Evolutionary conservation across 2,888 invertebrate genomes (phyloP), one percentile per base, ranked within the genome.

Genomic region (Drosophila kanekoi): DNA sequence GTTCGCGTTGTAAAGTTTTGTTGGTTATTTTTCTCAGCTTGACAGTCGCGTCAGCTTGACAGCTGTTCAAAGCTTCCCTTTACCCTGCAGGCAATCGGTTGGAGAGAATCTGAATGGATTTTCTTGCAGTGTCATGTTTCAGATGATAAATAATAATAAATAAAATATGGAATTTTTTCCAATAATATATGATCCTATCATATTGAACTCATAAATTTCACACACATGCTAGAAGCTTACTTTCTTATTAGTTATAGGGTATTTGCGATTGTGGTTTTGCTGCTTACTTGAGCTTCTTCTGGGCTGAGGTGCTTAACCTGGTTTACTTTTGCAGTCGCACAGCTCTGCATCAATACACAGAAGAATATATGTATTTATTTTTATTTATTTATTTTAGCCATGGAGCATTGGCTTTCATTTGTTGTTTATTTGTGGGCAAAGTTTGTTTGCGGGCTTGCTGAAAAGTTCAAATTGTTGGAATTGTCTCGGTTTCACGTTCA

Each of bases 371-470:
- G 32, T 45, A 45, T 32, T 54, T 49, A 52, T 64, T 67, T 43
- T 58, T 62, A 51, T 60, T 53, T 74, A 62, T 72, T 68, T 77
- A 62, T 69, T 74, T 68, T 59, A 51, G 53, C 61, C 60, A 57
- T 45, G 41, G 54, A 23, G 70, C 56, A 65, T 54, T 77, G 59
- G 59, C 53, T 57, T 58, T 14, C 48, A 44, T 71, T 79, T 77
- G 63, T 74, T 77, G 61, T 71, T 79, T 68, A 63, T 77, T 77
- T 72, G 66, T 48, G 68, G 61, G 48, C 35, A 61, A 77, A 79
- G 60, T 62, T 73, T 79, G 66, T 62, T 65, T 68, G 44, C 48
- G 35, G 59, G 54, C 60, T 37, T 56, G 60, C 43, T 35, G 60
- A 67, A 67, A 72, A 72, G 66, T 77, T 76, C 18, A 72, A 68